Conservation (phyloP, 1,140 invertebrate species). For the Bombus polaris region DNA sequence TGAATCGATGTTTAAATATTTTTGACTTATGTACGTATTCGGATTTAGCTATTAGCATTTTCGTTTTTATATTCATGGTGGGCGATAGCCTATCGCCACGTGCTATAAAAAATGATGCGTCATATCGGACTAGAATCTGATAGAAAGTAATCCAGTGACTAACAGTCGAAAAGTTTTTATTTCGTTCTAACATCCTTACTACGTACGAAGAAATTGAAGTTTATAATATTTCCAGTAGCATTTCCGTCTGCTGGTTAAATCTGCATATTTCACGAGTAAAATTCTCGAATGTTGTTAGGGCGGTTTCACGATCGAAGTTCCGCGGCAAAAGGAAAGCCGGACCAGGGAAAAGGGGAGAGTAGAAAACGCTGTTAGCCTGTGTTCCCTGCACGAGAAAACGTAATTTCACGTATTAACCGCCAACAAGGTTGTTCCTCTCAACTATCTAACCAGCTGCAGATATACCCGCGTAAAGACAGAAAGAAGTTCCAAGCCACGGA, state of each 20-base stretch:
- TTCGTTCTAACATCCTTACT: no score
- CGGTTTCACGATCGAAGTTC: constrained; percentile 49
- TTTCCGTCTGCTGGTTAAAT: neutral
- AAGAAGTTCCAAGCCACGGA: constrained; percentile 45
- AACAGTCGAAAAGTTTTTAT: neutral
- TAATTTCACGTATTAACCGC: constrained; percentile 65
- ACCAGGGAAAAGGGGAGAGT: neutral
- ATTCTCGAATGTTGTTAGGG: constrained; percentile 43
- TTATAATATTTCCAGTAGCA: neutral
- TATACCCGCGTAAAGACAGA: constrained; percentile 56
- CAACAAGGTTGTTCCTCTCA: constrained; percentile 61
- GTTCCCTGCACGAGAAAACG: constrained; percentile 57
- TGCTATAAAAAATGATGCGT: neutral
- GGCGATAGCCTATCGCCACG: no score
- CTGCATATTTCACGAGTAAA: constrained; percentile 16
- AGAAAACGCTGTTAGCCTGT: constrained; percentile 50
- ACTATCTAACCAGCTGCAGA: constrained; percentile 56
- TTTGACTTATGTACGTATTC: neutral
- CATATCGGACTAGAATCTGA: no score
- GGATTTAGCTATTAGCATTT: constrained; percentile 10
- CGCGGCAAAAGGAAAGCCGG: constrained; percentile 1
- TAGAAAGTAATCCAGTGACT: neutral
- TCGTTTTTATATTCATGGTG: neutral
- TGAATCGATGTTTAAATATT: no score
- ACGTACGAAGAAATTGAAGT: neutral